Percentiles rank a stretch among this genome's conserved stretches.
These are phyloP conservation scores for Notocelia uddmanniana DNA, from an alignment of 2,888 invertebrate species.

Conservation along the genomic window DNA sequence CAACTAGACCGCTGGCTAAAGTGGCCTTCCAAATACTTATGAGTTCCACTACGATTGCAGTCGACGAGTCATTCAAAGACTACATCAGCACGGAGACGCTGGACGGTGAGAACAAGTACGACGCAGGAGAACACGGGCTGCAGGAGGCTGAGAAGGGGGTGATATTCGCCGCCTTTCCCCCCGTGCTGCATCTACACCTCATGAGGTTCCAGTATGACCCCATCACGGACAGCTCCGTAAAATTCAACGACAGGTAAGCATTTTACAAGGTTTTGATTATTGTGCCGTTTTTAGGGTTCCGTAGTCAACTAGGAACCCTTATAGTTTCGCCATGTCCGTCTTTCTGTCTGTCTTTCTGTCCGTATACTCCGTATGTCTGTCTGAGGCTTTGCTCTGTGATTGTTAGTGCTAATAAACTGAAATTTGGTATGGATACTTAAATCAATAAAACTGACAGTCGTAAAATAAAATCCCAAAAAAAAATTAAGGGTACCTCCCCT, in stretches of 20 bases:
- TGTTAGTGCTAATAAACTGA: no score
- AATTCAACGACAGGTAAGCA: constrained; percentile 93
- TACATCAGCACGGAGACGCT: constrained; percentile 97
- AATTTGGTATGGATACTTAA: no score
- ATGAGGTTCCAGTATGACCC: constrained; percentile 99
- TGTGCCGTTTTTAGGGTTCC: no score
- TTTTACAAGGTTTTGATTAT: neutral
- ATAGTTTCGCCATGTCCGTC: no score
- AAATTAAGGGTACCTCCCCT: no score
- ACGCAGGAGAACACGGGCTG: constrained; percentile 98
- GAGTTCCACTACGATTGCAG: constrained; percentile 74
- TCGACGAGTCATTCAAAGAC: constrained; percentile 98
- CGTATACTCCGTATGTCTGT: no score
- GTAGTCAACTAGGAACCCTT: no score
- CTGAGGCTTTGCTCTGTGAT: no score
- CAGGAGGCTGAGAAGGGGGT: constrained; percentile 99
- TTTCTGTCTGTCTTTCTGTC: no score
- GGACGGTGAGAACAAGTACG: constrained; percentile 99
- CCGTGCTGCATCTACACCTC: constrained; percentile 98
- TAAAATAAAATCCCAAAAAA: no score
- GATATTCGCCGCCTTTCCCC: constrained; percentile 98
- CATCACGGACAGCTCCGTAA: constrained; percentile 98
- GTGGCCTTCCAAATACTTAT: neutral
- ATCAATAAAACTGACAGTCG: no score
- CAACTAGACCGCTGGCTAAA: no score